phyloP scores from a whole-genome alignment of 2,797 vertebrate species.

The Aratinga solstitialis region DNA sequence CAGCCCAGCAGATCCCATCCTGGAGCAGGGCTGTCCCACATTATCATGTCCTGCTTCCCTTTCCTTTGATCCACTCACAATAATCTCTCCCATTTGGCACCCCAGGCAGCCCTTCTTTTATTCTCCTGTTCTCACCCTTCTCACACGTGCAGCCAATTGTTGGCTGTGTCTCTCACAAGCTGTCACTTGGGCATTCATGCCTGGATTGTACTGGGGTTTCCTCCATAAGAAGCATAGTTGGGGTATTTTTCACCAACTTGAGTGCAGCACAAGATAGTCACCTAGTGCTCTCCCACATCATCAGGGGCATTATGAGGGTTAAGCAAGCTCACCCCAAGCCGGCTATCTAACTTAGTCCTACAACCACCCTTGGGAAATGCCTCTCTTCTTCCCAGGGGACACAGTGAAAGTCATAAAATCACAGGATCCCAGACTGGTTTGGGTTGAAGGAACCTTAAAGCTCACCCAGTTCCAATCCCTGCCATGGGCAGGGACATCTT shows the following conservation, averaged over 20 bases:
- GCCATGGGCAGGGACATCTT: background rate
- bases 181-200: background rate
- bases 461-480: background rate
- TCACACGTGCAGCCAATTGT: background rate
- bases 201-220: background rate
- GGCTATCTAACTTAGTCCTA: background rate
- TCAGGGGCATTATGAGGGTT: background rate
- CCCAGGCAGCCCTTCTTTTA: background rate
- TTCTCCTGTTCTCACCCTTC: slow-evolving; percentile 15
- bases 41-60: background rate
- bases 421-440: background rate
- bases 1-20: background rate
- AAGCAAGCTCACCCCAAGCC: background rate
- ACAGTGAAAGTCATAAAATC: background rate
- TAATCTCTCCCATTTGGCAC: background rate
- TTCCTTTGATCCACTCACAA: background rate
- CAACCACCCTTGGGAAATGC: background rate
- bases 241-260: background rate
- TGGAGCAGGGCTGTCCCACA: background rate
- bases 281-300: background rate
- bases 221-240: accelerated
- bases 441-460: background rate
- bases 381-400: background rate
- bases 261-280: background rate
- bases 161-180: background rate